Base-by-base conservation (phyloP, 2,888 invertebrate genomes). In the Melanostoma mellinum region DNA sequence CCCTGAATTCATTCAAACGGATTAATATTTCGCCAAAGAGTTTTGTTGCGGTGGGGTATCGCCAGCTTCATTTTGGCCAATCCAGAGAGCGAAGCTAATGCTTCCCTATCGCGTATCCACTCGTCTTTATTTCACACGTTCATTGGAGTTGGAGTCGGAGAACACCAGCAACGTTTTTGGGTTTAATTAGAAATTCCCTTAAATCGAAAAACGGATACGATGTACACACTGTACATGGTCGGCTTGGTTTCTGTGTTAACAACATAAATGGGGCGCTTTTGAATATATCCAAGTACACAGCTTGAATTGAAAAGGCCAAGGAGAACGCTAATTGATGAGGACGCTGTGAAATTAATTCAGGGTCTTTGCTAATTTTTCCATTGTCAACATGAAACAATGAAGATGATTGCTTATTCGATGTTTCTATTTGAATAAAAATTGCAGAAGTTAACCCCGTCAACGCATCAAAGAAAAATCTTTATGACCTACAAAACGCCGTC, bases 1-100 rank as follows among this genome's bases (percentile, higher is more conserved):
- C 48, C 33, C 9, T n/a, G 48, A 63, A 48, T 63, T 79, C 67
- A 40, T 67, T 68, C 74, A 74, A 79, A 55, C 56, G 56, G 79
- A 74, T 79, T 79, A 63, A 69, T 74, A 79, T 74, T 74, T 79
- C 38, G 42, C 46, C 48, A 72, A 73, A 60, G 63, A 60, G 56
- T 48, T 61, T 61, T 61, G 44, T 42, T 60, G 33, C 44, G 44
- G 60, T 60, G 10, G 8, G 6, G 33, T 33, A 60, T 32, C 44
- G 32, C 8, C 32, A 32, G 38, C 50, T 52, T 52, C 4, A 52
- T 65, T 20, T 20, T 20, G 20, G 20, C 20, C 20, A 20, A 20
- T 20, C n/a, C 50, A 38, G 8, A 38, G 8, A 5, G 46, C 6
- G 42, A 60, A 36, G 50, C 30, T 40, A 33, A 40, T 32, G 32